phyloP scores from a whole-genome alignment of 2,113 vertebrate genomes.

The Microtus montanus region DNA sequence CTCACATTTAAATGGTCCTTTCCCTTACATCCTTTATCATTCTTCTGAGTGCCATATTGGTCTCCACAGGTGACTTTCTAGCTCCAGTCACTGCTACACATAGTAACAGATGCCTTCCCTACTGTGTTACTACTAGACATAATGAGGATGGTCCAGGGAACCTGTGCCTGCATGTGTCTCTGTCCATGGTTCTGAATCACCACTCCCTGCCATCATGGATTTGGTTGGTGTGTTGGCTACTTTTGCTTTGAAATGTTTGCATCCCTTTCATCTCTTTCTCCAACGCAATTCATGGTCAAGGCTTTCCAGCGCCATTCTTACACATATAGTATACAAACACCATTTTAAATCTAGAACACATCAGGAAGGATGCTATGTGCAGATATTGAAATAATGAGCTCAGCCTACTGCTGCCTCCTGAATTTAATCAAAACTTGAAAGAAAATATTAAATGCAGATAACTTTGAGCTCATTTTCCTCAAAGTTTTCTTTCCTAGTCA shows the following conservation, averaged over 20 bases:
- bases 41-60: not conserved
- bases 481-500: not conserved
- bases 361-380: not conserved
- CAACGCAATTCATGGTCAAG: not conserved
- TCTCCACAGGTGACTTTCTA: not conserved
- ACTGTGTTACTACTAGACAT: not conserved
- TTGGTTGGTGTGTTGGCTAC: not conserved
- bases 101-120: not conserved
- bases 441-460: conserved; percentile 15
- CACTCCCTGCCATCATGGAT: not conserved
- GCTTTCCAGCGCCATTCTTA: not conserved
- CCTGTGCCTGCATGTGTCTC: rapidly evolving
- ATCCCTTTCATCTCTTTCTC: not conserved
- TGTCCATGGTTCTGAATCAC: conserved; percentile 75
- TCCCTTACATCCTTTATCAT: not conserved
- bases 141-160: not conserved
- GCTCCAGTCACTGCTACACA: not conserved
- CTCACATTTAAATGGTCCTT: conserved; percentile 23
- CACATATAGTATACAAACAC: not conserved
- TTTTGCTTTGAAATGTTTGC: not conserved
- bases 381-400: not conserved
- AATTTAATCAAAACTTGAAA: conserved; percentile 16
- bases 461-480: not conserved
- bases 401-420: not conserved
- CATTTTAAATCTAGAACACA: not conserved